Evolutionary conservation across 1,140 invertebrate species (phyloP).

Genomic region (Neoseiulus cucumeris): DNA sequence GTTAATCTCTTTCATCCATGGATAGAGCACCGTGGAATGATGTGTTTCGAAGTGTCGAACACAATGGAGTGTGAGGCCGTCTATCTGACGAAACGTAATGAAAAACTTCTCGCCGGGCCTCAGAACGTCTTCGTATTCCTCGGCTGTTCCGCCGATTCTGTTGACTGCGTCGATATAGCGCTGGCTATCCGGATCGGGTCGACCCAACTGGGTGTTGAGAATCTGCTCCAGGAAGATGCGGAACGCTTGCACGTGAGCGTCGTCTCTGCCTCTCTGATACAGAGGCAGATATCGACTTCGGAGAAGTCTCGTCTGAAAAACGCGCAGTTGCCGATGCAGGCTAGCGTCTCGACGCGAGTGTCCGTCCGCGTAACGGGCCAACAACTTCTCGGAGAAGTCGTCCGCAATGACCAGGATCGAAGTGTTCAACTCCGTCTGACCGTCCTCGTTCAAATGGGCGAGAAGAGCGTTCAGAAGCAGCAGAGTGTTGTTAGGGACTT

Average conservation of each 20-base stretch:
- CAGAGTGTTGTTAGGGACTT: not conserved
- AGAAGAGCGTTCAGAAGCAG: not conserved
- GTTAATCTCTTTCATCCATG: constrained; percentile 8
- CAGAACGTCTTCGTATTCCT: not conserved
- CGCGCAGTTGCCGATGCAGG: not conserved
- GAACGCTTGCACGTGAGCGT: not conserved
- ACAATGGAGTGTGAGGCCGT: not conserved
- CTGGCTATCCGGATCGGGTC: not conserved
- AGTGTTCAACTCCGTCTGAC: not conserved
- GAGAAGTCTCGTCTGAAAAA: not conserved
- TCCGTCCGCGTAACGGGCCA: not conserved
- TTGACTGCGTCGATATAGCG: constrained; percentile 4
- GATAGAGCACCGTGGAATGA: not conserved
- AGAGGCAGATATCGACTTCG: not conserved
- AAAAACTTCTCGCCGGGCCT: constrained; percentile 1
- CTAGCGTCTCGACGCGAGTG: not conserved
- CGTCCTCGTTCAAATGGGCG: not conserved
- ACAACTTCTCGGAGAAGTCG: not conserved
- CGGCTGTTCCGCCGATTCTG: not conserved
- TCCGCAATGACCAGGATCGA: not conserved
- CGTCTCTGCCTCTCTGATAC: not conserved
- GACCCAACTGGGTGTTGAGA: not conserved
- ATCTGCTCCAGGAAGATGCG: not conserved
- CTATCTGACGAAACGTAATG: not conserved
- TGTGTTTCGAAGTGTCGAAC: not conserved